phyloP scores from a whole-genome alignment of 2,888 invertebrate genomes.

The Aphodius granarius region DNA sequence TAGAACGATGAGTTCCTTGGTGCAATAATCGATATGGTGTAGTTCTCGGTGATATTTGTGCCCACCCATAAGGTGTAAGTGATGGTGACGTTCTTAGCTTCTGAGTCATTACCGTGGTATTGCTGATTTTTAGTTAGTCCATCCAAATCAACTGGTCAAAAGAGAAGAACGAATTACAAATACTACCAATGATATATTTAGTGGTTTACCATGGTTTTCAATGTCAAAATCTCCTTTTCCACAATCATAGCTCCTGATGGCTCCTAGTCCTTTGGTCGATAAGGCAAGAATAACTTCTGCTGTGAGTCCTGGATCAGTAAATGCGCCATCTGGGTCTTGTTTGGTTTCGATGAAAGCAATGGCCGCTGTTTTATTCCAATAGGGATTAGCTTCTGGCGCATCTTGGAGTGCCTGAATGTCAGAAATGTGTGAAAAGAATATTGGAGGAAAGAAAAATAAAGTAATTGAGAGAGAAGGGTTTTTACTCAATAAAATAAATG shows the following conservation, averaged over 20 bases:
- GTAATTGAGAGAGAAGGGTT: no score
- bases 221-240: slow-evolving; percentile 52
- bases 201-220: slow-evolving; percentile 59
- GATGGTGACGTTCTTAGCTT: slow-evolving; percentile 72
- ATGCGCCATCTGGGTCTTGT: slow-evolving; percentile 78
- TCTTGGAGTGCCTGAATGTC: slow-evolving; percentile 70
- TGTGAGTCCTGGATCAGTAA: slow-evolving; percentile 74
- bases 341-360: slow-evolving; percentile 72
- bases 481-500: background rate
- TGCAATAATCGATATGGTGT: slow-evolving; percentile 74
- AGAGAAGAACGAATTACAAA: slow-evolving; percentile 5
- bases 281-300: slow-evolving; percentile 81
- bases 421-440: background rate
- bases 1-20: slow-evolving; percentile 71
- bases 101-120: slow-evolving; percentile 59
- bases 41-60: slow-evolving; percentile 80
- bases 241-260: slow-evolving; percentile 62
- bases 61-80: slow-evolving; percentile 89
- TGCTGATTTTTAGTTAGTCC: slow-evolving; percentile 48
- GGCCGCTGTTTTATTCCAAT: slow-evolving; percentile 80
- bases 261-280: slow-evolving; percentile 71
- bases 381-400: slow-evolving; percentile 66
- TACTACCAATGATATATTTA: background rate
- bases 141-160: slow-evolving; percentile 48
- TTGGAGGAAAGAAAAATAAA: no score